A percentile compares a stretch with the other conserved stretches of the same genome.
These are phyloP conservation scores for Leuciscus idus DNA, from an alignment of 2,113 vertebrate genomes.

Conservation along the genomic window DNA sequence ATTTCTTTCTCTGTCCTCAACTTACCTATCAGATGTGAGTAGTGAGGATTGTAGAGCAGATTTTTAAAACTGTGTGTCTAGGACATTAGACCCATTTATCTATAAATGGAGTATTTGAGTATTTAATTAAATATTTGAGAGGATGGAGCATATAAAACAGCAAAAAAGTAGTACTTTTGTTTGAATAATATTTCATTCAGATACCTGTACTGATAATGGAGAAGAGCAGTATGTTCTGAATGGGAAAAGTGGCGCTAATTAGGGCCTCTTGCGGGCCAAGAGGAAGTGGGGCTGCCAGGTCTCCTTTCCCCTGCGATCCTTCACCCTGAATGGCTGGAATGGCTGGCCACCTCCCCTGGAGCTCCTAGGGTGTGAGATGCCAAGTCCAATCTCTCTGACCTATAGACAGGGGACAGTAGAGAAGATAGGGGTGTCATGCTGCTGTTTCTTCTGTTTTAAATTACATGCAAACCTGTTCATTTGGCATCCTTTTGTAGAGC, in stretches of 20 bases:
- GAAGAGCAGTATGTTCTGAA: slow-evolving; percentile 44
- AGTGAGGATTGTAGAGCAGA: not conserved
- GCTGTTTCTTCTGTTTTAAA: slow-evolving; percentile 63
- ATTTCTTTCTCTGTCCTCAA: slow-evolving; percentile 70
- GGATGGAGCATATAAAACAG: not conserved
- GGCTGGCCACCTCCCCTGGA: slow-evolving; percentile 48
- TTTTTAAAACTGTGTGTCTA: not conserved
- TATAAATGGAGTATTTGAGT: not conserved
- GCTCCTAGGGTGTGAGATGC: slow-evolving; percentile 80
- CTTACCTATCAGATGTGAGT: slow-evolving; percentile 63
- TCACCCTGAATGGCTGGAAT: slow-evolving; percentile 76
- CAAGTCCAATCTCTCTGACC: slow-evolving; percentile 82
- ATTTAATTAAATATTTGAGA: not conserved
- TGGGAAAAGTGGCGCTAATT: slow-evolving; percentile 77
- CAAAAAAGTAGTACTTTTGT: not conserved
- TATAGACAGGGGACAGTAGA: slow-evolving; percentile 13
- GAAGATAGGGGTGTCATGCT: slow-evolving; percentile 35
- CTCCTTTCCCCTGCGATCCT: slow-evolving; percentile 85
- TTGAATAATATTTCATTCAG: not conserved
- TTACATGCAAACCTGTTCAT: slow-evolving; percentile 81
- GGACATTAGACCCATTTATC: not conserved
- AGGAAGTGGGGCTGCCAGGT: slow-evolving; percentile 89
- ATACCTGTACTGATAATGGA: not conserved
- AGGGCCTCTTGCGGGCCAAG: slow-evolving; percentile 79
- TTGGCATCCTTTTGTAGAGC: slow-evolving; percentile 63